Percentiles rank a stretch among this genome's conserved stretches.
Conservation (phyloP, 2,797 vertebrate species). For the Hirundo rustica region DNA sequence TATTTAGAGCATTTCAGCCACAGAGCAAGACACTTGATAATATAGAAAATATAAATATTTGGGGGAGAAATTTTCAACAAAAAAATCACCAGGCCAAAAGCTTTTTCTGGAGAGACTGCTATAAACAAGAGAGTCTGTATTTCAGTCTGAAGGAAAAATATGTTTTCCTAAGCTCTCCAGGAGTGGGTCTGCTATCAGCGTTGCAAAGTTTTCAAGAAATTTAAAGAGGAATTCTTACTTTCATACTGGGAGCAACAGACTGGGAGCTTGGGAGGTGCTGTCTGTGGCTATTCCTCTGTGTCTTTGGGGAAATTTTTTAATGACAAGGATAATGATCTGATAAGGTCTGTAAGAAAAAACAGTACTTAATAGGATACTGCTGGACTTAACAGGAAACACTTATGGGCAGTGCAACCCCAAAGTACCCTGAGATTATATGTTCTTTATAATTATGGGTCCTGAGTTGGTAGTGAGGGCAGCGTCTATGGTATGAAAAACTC, state of each 20-base stretch:
- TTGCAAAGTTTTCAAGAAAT: background rate
- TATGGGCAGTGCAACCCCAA: background rate
- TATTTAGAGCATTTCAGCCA: background rate
- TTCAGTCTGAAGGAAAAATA: background rate
- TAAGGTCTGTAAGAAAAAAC: background rate
- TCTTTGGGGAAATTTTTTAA: background rate
- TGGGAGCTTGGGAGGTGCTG: background rate
- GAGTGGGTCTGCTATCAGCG: background rate
- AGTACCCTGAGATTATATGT: background rate
- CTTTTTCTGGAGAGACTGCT: background rate
- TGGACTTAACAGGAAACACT: background rate
- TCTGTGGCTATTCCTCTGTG: background rate
- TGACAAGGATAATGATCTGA: background rate
- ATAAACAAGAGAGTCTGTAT: background rate
- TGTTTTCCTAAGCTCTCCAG: background rate
- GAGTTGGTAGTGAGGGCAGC: background rate
- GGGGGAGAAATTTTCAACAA: background rate
- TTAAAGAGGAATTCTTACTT: background rate
- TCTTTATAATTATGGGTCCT: background rate
- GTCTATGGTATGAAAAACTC: background rate
- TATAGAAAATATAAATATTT: background rate
- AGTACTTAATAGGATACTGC: background rate
- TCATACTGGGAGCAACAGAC: background rate
- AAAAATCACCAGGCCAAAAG: background rate
- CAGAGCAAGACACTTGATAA: background rate